These are phyloP conservation scores for Eptesicus fuscus DNA, from an alignment of 2,113 vertebrate genomes.

Conservation along the genomic window DNA sequence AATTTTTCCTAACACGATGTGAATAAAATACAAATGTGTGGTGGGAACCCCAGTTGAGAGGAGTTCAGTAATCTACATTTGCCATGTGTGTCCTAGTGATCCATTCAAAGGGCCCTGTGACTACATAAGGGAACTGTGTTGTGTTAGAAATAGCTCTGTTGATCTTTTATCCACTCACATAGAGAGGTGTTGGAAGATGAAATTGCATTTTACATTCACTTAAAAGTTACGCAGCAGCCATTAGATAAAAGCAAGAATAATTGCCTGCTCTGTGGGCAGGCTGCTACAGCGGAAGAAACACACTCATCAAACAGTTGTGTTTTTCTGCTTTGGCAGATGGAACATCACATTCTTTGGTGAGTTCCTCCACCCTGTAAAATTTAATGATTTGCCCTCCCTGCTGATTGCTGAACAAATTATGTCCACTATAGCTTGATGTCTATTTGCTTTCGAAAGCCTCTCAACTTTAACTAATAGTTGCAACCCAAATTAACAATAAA, in stretches of 20 bases:
- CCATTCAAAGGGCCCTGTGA: neutral
- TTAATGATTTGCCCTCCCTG: slow-evolving; percentile 59
- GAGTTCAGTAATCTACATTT: neutral
- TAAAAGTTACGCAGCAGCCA: slow-evolving; percentile 64
- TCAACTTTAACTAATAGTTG: slow-evolving; percentile 69
- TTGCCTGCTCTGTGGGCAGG: slow-evolving; percentile 73
- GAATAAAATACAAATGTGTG: slow-evolving; percentile 9
- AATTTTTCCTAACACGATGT: neutral
- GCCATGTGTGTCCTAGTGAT: neutral
- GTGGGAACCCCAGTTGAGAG: neutral
- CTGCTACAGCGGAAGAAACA: slow-evolving; percentile 69
- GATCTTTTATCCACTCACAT: slow-evolving; percentile 50
- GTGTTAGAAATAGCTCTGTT: neutral
- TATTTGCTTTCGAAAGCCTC: slow-evolving; percentile 61
- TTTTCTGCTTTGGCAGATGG: slow-evolving; percentile 67
- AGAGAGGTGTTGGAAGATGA: slow-evolving; percentile 48
- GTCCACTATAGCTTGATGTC: slow-evolving; percentile 5
- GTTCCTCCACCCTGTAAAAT: slow-evolving; percentile 66
- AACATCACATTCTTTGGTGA: slow-evolving; percentile 50
- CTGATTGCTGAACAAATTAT: slow-evolving; percentile 62
- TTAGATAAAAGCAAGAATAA: slow-evolving; percentile 79
- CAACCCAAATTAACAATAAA: slow-evolving; percentile 75
- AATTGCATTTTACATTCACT: slow-evolving; percentile 66
- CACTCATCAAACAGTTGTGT: slow-evolving; percentile 68
- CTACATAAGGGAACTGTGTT: neutral